phyloP scores from a whole-genome alignment of 2,888 invertebrate species.

The Eupithecia vulgata region DNA sequence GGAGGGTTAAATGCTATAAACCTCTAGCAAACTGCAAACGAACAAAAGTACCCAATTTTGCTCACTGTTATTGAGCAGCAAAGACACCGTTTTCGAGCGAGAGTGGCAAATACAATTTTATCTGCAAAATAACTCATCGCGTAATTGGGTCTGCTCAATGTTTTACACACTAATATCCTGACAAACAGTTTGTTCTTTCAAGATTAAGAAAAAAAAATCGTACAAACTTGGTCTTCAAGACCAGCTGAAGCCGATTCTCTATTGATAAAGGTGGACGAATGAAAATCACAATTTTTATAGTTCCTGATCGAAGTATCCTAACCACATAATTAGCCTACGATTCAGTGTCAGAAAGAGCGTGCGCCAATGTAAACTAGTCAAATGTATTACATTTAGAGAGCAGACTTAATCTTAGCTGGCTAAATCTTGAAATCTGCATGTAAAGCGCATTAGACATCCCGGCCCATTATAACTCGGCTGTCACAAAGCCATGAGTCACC shows the following conservation, averaged over 20 bases:
- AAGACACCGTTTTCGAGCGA: too few relatives aligned
- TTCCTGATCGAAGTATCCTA: background rate
- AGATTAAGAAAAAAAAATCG: background rate
- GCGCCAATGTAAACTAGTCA: background rate
- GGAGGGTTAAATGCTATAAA: too few relatives aligned
- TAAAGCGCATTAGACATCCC: background rate
- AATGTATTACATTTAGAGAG: background rate
- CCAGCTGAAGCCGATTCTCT: background rate
- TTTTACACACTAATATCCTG: too few relatives aligned
- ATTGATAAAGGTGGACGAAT: background rate
- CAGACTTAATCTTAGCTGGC: background rate
- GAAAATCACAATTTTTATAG: background rate
- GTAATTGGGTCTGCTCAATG: background rate
- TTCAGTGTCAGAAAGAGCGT: background rate
- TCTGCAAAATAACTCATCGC: background rate
- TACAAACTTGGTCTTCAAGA: background rate
- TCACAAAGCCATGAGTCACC: conserved; percentile 47
- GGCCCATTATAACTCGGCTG: conserved; percentile 8
- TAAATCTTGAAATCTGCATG: background rate
- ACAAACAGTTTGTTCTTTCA: background rate
- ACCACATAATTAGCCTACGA: background rate
- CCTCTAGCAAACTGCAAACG: too few relatives aligned
- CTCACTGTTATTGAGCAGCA: too few relatives aligned
- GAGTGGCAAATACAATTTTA: too few relatives aligned
- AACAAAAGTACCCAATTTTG: too few relatives aligned